phyloP scores from a whole-genome alignment of 2,113 vertebrate genomes.

The Smithornis capensis region DNA sequence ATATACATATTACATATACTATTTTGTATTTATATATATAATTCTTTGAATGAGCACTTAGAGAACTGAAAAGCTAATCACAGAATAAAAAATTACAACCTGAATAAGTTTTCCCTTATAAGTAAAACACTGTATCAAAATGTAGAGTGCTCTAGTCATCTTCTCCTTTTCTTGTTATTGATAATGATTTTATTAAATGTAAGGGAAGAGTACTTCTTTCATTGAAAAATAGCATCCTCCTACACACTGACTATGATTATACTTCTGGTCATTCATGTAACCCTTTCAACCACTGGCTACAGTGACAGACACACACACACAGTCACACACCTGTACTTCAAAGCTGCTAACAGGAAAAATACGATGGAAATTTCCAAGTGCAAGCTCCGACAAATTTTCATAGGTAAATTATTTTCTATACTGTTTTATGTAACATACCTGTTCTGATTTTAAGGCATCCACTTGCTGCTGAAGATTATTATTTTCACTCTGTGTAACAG shows the following conservation, averaged over 20 bases:
- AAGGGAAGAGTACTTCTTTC: not conserved
- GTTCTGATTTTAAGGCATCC: slow-evolving; percentile 71
- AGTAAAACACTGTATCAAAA: not conserved
- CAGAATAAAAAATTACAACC: not conserved
- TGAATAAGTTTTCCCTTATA: not conserved
- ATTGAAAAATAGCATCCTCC: not conserved
- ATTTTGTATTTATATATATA: too few species aligned
- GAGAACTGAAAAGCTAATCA: not conserved
- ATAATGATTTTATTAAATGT: not conserved
- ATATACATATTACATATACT: too few species aligned
- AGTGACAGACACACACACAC: not conserved
- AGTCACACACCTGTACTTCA: not conserved
- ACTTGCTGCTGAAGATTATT: slow-evolving; percentile 77
- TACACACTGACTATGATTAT: not conserved
- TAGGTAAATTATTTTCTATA: not conserved
- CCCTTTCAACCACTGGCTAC: not conserved
- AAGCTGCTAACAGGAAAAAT: not conserved
- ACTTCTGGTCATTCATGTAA: not conserved
- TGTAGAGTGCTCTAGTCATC: not conserved
- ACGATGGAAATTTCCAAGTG: not conserved
- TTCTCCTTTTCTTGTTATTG: not conserved
- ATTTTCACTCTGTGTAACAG: slow-evolving; percentile 54
- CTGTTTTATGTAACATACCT: slow-evolving; percentile 69
- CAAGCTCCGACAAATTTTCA: not conserved
- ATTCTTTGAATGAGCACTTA: not conserved